These are phyloP conservation scores for Parapsyche elsis DNA, from an alignment of 1,140 invertebrate species.

Conservation along the genomic window DNA sequence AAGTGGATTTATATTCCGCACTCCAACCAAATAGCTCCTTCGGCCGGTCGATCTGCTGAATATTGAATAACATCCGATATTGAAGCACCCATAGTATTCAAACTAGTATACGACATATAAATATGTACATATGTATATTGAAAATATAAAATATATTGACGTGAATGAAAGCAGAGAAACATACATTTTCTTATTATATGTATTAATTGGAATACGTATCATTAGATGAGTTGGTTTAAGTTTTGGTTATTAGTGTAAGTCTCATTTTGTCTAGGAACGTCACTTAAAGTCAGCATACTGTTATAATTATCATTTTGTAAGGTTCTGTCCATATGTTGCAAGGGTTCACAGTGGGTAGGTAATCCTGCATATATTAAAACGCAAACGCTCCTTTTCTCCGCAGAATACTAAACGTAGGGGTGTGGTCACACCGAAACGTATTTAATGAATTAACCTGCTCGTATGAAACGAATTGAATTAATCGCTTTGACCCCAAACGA, in stretches of 20 bases:
- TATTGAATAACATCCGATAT: not conserved
- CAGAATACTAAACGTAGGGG: conserved; percentile 12
- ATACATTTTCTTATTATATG: no score
- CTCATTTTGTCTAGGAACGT: no score
- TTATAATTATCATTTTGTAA: conserved; percentile 6
- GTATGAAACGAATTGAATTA: conserved; percentile 1
- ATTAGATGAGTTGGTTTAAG: no score
- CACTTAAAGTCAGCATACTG: not conserved
- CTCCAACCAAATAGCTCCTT: not conserved
- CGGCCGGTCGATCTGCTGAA: not conserved
- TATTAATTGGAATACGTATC: no score
- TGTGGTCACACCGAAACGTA: not conserved
- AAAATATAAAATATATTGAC: not conserved
- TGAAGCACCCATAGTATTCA: no score
- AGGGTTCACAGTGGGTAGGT: not conserved
- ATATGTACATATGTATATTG: not conserved
- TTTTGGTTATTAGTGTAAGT: no score
- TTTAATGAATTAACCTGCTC: not conserved
- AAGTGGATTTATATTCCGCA: not conserved
- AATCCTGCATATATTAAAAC: conserved; percentile 32
- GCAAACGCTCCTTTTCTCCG: conserved; percentile 3
- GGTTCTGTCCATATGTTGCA: not conserved
- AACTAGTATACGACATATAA: no score
- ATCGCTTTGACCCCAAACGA: not conserved
- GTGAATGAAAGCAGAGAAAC: no score